Percentiles rank a stretch among this genome's conserved stretches.
Evolutionary conservation across 30 jellyfish, hydroid and myxozoan genomes (phyloP).

Genomic region (Hydractinia echinata): DNA sequence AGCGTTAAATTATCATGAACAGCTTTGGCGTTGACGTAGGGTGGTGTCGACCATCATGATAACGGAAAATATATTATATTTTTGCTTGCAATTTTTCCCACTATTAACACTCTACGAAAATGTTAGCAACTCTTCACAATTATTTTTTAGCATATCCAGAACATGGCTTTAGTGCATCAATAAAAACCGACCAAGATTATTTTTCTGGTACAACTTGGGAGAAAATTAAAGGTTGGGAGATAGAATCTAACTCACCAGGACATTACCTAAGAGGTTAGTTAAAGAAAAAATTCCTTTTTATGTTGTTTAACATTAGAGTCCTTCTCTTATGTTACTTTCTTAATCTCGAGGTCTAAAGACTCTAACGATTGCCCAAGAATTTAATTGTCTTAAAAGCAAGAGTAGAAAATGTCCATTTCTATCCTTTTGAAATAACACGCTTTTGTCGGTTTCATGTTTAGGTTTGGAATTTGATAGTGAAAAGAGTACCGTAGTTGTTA

Average conservation of each 20-base stretch:
- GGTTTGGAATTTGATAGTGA: slow-evolving; percentile 14
- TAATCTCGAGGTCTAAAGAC: too few species aligned
- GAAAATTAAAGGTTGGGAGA: slow-evolving; percentile 19
- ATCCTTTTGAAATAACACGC: too few species aligned
- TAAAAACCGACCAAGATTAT: not conserved
- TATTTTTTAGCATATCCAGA: slow-evolving; percentile 31
- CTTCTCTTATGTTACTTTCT: not conserved
- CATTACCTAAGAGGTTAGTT: slow-evolving; percentile 18
- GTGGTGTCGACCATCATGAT: too few species aligned
- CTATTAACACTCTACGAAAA: too few species aligned
- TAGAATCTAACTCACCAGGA: slow-evolving; percentile 7
- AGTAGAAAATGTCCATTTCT: too few species aligned
- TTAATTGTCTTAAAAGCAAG: too few species aligned
- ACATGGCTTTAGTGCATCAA: slow-evolving; percentile 23
- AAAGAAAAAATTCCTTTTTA: not conserved
- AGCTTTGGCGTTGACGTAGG: too few species aligned
- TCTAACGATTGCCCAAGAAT: too few species aligned
- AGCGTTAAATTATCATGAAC: too few species aligned
- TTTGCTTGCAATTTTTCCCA: too few species aligned
- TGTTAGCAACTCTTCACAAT: too few species aligned
- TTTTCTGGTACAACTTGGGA: slow-evolving; percentile 6
- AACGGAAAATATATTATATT: too few species aligned
- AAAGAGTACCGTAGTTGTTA: not conserved
- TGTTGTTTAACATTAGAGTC: not conserved
- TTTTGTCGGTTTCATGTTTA: not conserved